Evolutionary conservation across 2,888 invertebrate genomes (phyloP), one percentile per base, ranked within the genome.

Genomic region (Prosopocoilus inquinatus): DNA sequence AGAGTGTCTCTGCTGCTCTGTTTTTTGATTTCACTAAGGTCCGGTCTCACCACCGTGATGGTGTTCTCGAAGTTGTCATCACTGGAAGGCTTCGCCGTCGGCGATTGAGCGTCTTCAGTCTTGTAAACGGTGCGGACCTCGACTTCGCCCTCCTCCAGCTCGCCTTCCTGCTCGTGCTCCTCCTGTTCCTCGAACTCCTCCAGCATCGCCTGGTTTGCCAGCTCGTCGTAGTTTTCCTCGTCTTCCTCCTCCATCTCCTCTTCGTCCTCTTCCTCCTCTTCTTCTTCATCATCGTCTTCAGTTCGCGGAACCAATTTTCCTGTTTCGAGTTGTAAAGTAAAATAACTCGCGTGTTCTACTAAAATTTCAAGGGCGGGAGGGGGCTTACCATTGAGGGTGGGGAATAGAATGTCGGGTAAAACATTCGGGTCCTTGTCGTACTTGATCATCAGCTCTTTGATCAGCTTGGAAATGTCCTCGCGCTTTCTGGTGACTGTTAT

Each of bases 401-500:
- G 91, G 75, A 91, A 89, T 69, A 82, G 78, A 59, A 91, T 86
- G 56, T 85, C 84, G 7, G 92, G 90, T 64, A 91, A 76, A 47
- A 83, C 75, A 64, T 85, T 80, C 57, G 83, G 81, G 63, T 88
- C 85, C 58, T 85, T 84, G 69, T 88, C 88, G 60, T 85, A 86
- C 71, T 87, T 84, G 61, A 85, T 80, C 84, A 93, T 91, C 15
- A 95, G 78, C 36, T 79, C 75, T 69, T 88, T 86, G 48, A 96
- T 82, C 57, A 96, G 79, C 60, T 85, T 82, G 33, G 91, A 89
- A 62, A 96, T 88, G 64, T 94, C 91, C 75, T 91, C 90, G 53
- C 96, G 82, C 79, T 96, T 96, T 53, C 87, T 82, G 2, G 89
- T 89, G 0, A 95, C 92, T 2, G 86, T 80, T 57, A 91, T 87